These are phyloP conservation scores for Avahi laniger DNA, from an alignment of 2,797 vertebrate genomes.

Conservation along the genomic window DNA sequence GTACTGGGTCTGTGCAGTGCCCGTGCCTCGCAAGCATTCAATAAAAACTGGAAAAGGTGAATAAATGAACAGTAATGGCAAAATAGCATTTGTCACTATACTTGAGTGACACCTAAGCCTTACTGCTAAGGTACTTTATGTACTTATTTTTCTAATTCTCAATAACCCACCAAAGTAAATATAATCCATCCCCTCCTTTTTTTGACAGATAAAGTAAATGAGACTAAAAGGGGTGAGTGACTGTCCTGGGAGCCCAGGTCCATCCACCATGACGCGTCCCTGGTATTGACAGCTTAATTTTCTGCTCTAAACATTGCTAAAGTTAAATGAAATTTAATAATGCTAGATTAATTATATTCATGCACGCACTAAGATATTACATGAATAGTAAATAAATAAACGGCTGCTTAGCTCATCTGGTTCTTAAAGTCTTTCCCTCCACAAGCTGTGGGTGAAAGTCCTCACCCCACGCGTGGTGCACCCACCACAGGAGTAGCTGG, in stretches of 20 bases:
- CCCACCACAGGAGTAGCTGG: background rate
- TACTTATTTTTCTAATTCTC: background rate
- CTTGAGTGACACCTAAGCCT: background rate
- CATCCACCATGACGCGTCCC: background rate
- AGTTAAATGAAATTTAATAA: background rate
- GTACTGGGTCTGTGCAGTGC: background rate
- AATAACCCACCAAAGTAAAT: background rate
- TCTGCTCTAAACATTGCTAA: background rate
- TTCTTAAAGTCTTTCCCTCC: conserved; percentile 3
- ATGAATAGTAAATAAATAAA: background rate
- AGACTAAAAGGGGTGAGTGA: background rate
- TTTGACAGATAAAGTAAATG: background rate
- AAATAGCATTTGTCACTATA: background rate
- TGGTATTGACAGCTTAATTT: background rate
- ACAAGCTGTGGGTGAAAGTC: background rate
- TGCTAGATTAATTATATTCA: background rate
- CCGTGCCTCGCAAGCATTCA: background rate
- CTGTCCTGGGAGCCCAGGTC: background rate
- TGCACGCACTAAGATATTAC: background rate
- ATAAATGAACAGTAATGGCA: background rate
- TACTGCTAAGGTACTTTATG: background rate
- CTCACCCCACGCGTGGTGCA: background rate
- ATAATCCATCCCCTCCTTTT: background rate
- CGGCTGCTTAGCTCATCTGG: background rate
- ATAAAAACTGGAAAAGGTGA: background rate